phyloP scores from a whole-genome alignment of 1,140 invertebrate genomes.

The Psilanteris sp. region DNA sequence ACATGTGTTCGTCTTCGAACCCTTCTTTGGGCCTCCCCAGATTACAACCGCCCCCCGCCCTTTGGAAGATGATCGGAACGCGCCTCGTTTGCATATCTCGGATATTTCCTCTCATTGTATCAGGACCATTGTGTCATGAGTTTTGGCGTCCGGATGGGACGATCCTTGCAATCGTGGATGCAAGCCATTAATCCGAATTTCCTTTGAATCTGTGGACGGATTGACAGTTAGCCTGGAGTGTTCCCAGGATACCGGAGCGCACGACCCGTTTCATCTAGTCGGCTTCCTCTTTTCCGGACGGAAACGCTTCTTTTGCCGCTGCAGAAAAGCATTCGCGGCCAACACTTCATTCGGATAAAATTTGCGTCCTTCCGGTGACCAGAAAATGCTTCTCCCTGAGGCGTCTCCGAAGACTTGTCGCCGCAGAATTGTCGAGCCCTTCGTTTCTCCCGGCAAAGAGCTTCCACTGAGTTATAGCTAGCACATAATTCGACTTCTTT shows the following conservation, averaged over 20 bases:
- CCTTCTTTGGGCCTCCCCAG: slow-evolving; percentile 72
- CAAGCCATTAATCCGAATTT: slow-evolving; percentile 79
- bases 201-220: slow-evolving; percentile 74
- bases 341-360: slow-evolving; percentile 12
- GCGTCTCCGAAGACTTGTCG: slow-evolving; percentile 25
- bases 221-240: slow-evolving; percentile 77
- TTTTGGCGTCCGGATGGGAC: slow-evolving; percentile 71
- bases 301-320: slow-evolving; percentile 39
- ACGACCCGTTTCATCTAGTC: slow-evolving; percentile 51
- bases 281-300: slow-evolving; percentile 64
- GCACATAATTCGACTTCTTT: slow-evolving; percentile 40
- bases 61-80: slow-evolving; percentile 78
- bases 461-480: slow-evolving; percentile 15
- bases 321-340: slow-evolving; percentile 39
- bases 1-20: slow-evolving; percentile 79
- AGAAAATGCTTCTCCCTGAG: slow-evolving; percentile 55
- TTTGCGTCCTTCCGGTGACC: slow-evolving; percentile 55
- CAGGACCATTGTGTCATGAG: slow-evolving; percentile 71
- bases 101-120: slow-evolving; percentile 80
- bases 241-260: slow-evolving; percentile 71
- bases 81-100: slow-evolving; percentile 78
- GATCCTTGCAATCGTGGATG: slow-evolving; percentile 72
- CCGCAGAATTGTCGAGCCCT: slow-evolving; percentile 15
- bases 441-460: slow-evolving; percentile 3
- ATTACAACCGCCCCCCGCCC: slow-evolving; percentile 60